A percentile compares a stretch with the other conserved stretches of the same genome.
Conservation (phyloP, 2,113 vertebrate species). For the Pica pica region DNA sequence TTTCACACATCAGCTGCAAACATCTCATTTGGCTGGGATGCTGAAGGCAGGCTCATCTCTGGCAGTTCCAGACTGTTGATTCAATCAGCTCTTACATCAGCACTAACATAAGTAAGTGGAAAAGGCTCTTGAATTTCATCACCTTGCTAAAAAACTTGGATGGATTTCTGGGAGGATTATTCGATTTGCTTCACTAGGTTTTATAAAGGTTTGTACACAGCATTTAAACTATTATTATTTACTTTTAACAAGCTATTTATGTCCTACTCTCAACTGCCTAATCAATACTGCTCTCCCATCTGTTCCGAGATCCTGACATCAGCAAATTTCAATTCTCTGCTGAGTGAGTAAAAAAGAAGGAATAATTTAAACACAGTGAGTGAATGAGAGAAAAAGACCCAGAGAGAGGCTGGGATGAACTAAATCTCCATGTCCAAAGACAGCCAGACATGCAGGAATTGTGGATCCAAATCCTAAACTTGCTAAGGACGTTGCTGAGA, state of each 20-base stretch:
- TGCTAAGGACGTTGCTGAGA: background rate
- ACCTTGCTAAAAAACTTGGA: background rate
- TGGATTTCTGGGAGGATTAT: constrained; percentile 5
- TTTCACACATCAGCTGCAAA: constrained; percentile 62
- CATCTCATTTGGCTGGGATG: constrained; percentile 41
- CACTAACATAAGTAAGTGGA: background rate
- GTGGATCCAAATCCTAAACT: background rate
- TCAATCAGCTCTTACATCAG: constrained; percentile 45
- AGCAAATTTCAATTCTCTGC: constrained; percentile 23
- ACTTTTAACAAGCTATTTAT: constrained; percentile 57
- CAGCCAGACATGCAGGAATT: background rate
- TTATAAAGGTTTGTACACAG: constrained; percentile 47
- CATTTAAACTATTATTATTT: constrained; percentile 57
- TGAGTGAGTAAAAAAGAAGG: constrained; percentile 42
- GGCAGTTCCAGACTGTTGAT: constrained; percentile 55
- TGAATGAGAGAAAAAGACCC: background rate
- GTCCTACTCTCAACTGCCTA: constrained; percentile 18
- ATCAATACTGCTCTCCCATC: constrained; percentile 54
- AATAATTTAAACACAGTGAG: constrained; percentile 8
- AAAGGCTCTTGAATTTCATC: constrained; percentile 38
- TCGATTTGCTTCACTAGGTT: constrained; percentile 23
- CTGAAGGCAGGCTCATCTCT: constrained; percentile 38
- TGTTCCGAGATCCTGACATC: constrained; percentile 38
- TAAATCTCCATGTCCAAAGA: background rate
- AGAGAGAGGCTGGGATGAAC: background rate